A percentile compares a stretch with the other conserved stretches of the same genome.
phyloP scores from a whole-genome alignment of 2,797 vertebrate genomes.

The Macropus fuliginosus region DNA sequence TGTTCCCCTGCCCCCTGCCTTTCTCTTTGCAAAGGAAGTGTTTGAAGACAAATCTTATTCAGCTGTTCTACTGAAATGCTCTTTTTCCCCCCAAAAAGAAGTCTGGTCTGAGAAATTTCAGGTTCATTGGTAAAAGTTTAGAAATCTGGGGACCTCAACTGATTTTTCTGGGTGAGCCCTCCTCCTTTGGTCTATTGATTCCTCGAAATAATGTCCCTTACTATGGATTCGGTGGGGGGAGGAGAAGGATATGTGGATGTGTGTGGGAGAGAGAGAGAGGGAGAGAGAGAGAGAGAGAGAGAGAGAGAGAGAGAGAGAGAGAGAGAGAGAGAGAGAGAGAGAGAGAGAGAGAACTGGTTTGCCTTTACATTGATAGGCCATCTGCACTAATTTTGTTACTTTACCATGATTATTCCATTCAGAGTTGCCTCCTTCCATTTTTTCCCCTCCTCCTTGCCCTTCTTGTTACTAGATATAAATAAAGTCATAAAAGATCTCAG shows the following conservation, averaged over 20 bases:
- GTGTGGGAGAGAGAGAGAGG: background rate
- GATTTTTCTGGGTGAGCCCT: background rate
- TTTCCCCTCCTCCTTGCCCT: background rate
- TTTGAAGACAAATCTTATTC: slow-evolving; percentile 11
- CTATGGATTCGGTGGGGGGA: background rate
- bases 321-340: background rate
- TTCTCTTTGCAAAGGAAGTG: background rate
- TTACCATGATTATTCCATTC: background rate
- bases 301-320: background rate
- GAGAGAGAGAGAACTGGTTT: background rate
- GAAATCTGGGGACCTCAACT: background rate
- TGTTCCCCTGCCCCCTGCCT: background rate
- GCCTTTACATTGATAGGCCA: background rate
- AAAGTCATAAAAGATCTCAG: background rate
- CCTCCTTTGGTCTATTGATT: fast-evolving
- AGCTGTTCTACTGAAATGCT: slow-evolving; percentile 17
- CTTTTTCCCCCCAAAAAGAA: background rate
- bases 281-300: background rate
- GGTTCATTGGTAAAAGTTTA: background rate
- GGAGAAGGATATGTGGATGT: background rate
- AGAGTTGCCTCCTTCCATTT: background rate
- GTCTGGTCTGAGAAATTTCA: background rate
- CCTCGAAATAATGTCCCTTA: background rate
- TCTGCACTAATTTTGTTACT: background rate
- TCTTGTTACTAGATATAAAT: background rate